Evolutionary conservation across 1,140 invertebrate genomes (phyloP).

Genomic region (Temnothorax longispinosus): DNA sequence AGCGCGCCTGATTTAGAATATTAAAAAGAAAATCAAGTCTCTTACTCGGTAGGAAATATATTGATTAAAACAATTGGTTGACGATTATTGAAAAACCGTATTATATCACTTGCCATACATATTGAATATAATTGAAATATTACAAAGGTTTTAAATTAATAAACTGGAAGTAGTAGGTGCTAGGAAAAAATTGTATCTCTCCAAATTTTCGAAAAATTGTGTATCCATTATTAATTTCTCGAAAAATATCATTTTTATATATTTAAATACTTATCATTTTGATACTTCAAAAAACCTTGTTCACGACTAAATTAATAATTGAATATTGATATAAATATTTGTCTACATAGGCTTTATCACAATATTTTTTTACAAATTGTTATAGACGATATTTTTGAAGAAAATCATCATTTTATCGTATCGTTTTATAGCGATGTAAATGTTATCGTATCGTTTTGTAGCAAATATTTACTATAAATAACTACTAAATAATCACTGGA

Average conservation of each 20-base stretch:
- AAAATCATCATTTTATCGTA: not conserved
- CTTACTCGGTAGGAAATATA: not conserved
- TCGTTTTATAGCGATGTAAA: not conserved
- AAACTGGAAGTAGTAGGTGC: not conserved
- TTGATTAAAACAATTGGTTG: not conserved
- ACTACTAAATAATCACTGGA: not conserved
- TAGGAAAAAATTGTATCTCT: not conserved
- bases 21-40: constrained; percentile 72
- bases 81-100: not conserved
- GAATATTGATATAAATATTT: constrained; percentile 16
- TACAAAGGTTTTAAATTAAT: not conserved
- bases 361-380: not conserved
- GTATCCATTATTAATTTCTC: not conserved
- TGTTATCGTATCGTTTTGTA: not conserved
- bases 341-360: not conserved
- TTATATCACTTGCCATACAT: not conserved
- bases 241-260: not conserved
- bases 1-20: constrained; percentile 27
- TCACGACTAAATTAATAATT: not conserved
- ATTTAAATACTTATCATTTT: not conserved
- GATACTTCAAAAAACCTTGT: not conserved
- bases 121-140: not conserved
- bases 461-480: not conserved
- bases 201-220: constrained; percentile 1
- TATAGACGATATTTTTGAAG: not conserved